Conservation (phyloP, 2,113 vertebrate species). For the Poeciliopsis turrubarensis region DNA sequence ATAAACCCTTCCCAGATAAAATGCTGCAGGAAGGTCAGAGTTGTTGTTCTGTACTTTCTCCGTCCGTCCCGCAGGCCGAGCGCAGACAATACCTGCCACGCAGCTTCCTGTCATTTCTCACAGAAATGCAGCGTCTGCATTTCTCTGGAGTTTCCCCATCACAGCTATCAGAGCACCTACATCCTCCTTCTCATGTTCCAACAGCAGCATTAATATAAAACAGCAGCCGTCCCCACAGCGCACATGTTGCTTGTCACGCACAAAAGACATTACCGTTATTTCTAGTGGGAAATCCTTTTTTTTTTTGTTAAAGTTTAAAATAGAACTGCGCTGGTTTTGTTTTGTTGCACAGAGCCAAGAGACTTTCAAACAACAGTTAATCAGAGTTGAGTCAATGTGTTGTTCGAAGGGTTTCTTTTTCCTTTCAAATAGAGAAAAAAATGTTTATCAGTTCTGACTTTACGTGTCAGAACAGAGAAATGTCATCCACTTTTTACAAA, state of each 20-base stretch:
- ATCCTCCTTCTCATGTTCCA: slow-evolving; percentile 19
- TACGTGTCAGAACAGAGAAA: background rate
- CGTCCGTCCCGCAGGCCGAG: slow-evolving; percentile 39
- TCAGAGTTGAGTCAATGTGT: background rate
- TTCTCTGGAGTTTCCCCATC: slow-evolving; percentile 26
- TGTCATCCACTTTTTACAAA: background rate
- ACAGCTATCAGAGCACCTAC: slow-evolving; percentile 14
- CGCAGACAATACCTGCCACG: slow-evolving; percentile 22
- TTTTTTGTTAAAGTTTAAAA: background rate
- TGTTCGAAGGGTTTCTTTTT: background rate
- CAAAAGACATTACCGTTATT: background rate
- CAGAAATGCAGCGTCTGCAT: slow-evolving; percentile 53
- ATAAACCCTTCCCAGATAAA: slow-evolving; percentile 4
- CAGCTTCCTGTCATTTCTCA: slow-evolving; percentile 60
- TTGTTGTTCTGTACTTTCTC: slow-evolving; percentile 10
- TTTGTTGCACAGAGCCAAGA: background rate
- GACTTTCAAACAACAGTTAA: background rate
- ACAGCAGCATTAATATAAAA: slow-evolving; percentile 7
- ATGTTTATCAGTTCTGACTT: background rate
- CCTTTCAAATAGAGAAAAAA: background rate
- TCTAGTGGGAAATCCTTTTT: background rate
- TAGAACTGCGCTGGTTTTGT: background rate
- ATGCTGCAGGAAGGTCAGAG: slow-evolving; percentile 10
- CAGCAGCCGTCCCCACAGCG: background rate
- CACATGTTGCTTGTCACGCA: background rate